Evolutionary conservation across 2,888 invertebrate species (phyloP).

Genomic region (Cryptocheilus praepositus): DNA sequence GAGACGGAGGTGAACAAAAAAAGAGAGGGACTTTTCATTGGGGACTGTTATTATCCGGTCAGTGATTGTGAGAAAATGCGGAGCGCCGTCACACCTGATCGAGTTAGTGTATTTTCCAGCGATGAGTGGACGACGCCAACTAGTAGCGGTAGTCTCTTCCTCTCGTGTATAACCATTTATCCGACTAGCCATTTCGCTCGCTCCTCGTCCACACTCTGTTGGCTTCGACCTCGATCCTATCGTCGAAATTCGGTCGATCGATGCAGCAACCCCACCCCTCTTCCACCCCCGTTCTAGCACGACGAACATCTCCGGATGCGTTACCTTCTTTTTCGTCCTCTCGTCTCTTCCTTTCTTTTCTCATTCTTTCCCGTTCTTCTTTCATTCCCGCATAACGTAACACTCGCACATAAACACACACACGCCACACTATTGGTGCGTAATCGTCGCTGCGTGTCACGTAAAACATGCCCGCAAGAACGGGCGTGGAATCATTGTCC

Average conservation of each 20-base stretch:
- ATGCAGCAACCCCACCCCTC: slow-evolving; percentile 52
- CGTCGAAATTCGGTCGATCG: slow-evolving; percentile 63
- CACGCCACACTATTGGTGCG: too few species aligned
- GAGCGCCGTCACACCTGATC: slow-evolving; percentile 7
- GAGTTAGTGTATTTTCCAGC: slow-evolving; percentile 7
- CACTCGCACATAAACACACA: not conserved
- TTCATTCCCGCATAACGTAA: not conserved
- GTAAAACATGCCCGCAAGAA: slow-evolving; percentile 28
- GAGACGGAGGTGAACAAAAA: slow-evolving; percentile 12
- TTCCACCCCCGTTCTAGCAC: slow-evolving; percentile 37
- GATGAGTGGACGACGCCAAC: not conserved
- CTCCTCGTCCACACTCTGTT: slow-evolving; percentile 32
- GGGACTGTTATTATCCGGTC: not conserved
- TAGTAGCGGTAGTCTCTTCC: not conserved
- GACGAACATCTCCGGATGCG: slow-evolving; percentile 39
- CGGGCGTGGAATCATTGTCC: slow-evolving; percentile 24
- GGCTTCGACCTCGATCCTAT: slow-evolving; percentile 57
- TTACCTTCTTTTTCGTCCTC: slow-evolving; percentile 6
- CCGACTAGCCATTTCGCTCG: not conserved
- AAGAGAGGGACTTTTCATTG: slow-evolving; percentile 29
- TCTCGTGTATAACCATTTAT: slow-evolving; percentile 5
- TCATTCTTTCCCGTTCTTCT: slow-evolving; percentile 11
- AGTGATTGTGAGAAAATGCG: slow-evolving; percentile 2
- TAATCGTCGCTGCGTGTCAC: slow-evolving; percentile 18
- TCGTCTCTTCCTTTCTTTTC: slow-evolving; percentile 10